Evolutionary conservation across 2,113 vertebrate species (phyloP).

Genomic region (Morone chrysops): DNA sequence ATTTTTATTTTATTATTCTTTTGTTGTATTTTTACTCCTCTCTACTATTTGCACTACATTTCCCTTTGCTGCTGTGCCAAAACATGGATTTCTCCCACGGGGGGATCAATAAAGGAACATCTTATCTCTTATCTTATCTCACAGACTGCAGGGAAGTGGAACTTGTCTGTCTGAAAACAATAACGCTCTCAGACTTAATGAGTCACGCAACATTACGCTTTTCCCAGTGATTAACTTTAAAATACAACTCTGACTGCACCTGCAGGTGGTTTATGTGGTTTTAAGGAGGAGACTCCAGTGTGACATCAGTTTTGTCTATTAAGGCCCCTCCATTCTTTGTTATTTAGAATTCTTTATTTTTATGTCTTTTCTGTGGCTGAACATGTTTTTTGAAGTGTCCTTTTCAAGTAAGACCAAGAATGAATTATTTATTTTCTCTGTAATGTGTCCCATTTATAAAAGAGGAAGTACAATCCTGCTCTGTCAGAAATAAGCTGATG

Average conservation of each 20-base stretch:
- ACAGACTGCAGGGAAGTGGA: not conserved
- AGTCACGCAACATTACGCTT: constrained; percentile 17
- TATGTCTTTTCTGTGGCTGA: not conserved
- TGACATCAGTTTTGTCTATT: not conserved
- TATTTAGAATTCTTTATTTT: not conserved
- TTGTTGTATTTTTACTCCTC: no score
- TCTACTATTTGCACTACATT: no score
- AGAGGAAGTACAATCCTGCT: not conserved
- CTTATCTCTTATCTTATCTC: no score
- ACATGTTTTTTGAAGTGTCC: not conserved
- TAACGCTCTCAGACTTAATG: constrained; percentile 19
- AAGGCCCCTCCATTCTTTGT: not conserved
- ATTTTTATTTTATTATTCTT: no score
- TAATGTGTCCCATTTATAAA: not conserved
- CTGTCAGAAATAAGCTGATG: not conserved
- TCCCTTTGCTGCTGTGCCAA: no score
- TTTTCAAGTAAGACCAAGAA: not conserved
- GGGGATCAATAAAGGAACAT: no score
- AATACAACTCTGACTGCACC: not conserved
- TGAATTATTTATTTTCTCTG: not conserved
- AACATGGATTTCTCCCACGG: no score
- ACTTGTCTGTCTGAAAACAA: not conserved
- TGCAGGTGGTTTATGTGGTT: not conserved
- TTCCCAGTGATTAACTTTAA: constrained; percentile 3
- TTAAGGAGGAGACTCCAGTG: not conserved